Base-by-base conservation (phyloP, 2,113 vertebrate species). In the Chaenogobius annularis region DNA sequence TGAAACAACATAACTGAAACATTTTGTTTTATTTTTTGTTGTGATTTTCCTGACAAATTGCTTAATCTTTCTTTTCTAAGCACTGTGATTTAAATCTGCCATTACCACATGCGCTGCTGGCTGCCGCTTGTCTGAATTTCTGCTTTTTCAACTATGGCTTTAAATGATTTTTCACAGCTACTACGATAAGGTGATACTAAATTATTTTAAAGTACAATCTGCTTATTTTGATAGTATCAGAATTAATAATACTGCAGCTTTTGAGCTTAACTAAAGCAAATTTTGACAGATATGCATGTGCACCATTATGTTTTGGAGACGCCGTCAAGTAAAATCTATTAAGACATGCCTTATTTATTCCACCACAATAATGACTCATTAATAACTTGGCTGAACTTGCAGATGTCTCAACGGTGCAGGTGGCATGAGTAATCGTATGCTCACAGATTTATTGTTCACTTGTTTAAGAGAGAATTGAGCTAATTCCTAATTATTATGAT, bases 311-410 rank as follows among this genome's bases (percentile, higher is more conserved):
- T 74, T 54, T 12, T 35, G 64, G 77, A 83, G 75, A 77, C 40
- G 40, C 64, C 74, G 37, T 22, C 44, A 81, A 81, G 46, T 54
- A 59, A 31, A 63, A 55, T 20, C 55, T 31, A 77, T 69, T 50
- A 63, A 59, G 56, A 65, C 78, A 20, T 69, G 14, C 47, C 31
- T 70, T 47, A 40, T 37, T 69, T 65, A 40, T 67, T 68, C 22
- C 15, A 46, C 61, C 73, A 12, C 70, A 82, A 69, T 54, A 77
- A 68, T 89, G 84, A 86, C 35, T 87, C 80, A 90, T 71, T 73
- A 52, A 56, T 74, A 54, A 76, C 55, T 73, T 52, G 17, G 55
- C 54, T 20, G 59, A 79, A 69, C 19, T 8, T 55, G 20, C 66
- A 43, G 20, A 65, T 70, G 79, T 61, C 50, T 81, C 69, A 71